These are phyloP conservation scores for Andrena bicolor DNA, from an alignment of 2,888 invertebrate genomes.

Conservation along the genomic window DNA sequence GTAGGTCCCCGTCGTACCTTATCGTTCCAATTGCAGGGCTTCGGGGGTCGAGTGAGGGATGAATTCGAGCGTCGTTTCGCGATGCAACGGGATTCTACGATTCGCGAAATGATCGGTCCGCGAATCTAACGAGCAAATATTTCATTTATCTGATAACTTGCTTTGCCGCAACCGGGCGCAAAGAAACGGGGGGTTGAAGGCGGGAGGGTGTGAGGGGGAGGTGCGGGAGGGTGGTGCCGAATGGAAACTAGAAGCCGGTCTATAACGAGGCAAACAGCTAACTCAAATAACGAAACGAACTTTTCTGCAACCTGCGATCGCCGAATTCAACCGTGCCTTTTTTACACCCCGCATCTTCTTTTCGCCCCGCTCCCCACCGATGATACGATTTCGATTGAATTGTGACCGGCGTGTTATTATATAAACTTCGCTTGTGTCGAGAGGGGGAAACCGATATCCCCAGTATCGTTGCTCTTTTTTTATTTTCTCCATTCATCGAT, in stretches of 20 bases:
- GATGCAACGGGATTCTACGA: background rate
- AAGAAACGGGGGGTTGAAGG: constrained; percentile 19
- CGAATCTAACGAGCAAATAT: constrained; percentile 38
- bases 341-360: background rate
- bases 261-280: constrained; percentile 52
- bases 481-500: constrained; percentile 5
- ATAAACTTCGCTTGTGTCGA: background rate
- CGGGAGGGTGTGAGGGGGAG: background rate
- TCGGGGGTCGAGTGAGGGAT: background rate
- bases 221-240: background rate
- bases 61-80: constrained; percentile 16
- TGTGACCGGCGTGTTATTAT: constrained; percentile 25
- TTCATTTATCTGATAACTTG: constrained; percentile 38
- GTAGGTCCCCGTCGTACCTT: constrained; percentile 10
- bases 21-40: constrained; percentile 9
- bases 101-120: constrained; percentile 18
- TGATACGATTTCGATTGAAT: constrained; percentile 53
- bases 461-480: background rate
- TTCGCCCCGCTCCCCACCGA: background rate
- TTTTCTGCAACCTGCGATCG: constrained; percentile 42
- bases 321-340: constrained; percentile 39
- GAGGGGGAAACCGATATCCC: constrained; percentile 8
- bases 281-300: constrained; percentile 54
- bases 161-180: background rate
- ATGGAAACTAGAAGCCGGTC: constrained; percentile 14